phyloP scores from a whole-genome alignment of 2,797 vertebrate genomes.

The Alfaro cultratus region DNA sequence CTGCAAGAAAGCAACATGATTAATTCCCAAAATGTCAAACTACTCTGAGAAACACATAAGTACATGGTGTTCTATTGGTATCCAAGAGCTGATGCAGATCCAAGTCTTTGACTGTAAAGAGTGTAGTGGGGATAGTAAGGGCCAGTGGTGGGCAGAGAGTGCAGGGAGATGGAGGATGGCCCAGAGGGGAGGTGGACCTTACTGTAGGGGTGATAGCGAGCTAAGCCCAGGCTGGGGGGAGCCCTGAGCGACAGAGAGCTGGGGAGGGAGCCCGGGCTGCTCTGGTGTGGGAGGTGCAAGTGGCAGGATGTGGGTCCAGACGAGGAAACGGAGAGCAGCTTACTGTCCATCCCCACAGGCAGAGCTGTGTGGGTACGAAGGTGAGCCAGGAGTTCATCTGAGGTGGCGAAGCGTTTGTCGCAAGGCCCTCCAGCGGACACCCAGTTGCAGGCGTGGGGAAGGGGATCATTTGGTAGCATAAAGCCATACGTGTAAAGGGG shows the following conservation, averaged over 20 bases:
- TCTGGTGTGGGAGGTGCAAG: slow-evolving; percentile 93
- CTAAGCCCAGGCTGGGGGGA: slow-evolving; percentile 91
- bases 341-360: slow-evolving; percentile 86
- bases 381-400: slow-evolving; percentile 95
- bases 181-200: slow-evolving; percentile 91
- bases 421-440: slow-evolving; percentile 94
- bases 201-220: slow-evolving; percentile 95
- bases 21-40: slow-evolving; percentile 29
- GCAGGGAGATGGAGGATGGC: slow-evolving; percentile 88
- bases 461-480: slow-evolving; percentile 94
- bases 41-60: slow-evolving; percentile 66
- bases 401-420: slow-evolving; percentile 94
- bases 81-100: slow-evolving; percentile 93
- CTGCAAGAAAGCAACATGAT: slow-evolving; percentile 10
- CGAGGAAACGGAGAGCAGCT: slow-evolving; percentile 90
- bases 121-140: slow-evolving; percentile 97
- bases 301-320: slow-evolving; percentile 89
- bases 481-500: slow-evolving; percentile 97
- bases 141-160: slow-evolving; percentile 88
- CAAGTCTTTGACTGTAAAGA: slow-evolving; percentile 96
- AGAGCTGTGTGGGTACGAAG: slow-evolving; percentile 94
- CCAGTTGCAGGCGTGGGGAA: slow-evolving; percentile 97
- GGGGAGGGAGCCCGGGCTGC: slow-evolving; percentile 86
- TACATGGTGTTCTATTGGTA: slow-evolving; percentile 88
- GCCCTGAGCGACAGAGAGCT: slow-evolving; percentile 92